Conservation (phyloP, 2,888 invertebrate genomes). For the Neoaliturus tenellus region DNA sequence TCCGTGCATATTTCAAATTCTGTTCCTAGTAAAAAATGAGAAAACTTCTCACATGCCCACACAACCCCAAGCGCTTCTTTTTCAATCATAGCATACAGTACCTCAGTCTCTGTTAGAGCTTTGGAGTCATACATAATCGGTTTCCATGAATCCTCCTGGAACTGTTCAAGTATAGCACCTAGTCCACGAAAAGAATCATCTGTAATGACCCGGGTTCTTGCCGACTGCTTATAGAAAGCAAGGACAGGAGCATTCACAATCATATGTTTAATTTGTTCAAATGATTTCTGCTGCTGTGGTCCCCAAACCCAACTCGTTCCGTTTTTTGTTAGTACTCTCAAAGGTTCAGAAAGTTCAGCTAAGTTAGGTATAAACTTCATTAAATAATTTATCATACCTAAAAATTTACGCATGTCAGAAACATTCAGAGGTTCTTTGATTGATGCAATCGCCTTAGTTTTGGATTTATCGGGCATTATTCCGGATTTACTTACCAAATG, state of each 20-base stretch:
- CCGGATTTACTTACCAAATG: constrained; percentile 7
- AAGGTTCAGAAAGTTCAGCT: constrained; percentile 12
- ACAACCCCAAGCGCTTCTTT: constrained; percentile 70
- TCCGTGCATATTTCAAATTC: constrained; percentile 69
- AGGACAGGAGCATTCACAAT: constrained; percentile 52
- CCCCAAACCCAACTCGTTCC: constrained; percentile 28
- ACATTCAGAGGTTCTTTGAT: constrained; percentile 13
- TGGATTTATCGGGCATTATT: background rate
- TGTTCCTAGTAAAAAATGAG: constrained; percentile 68
- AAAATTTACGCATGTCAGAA: background rate
- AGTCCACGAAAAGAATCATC: constrained; percentile 65
- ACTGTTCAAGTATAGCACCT: constrained; percentile 67
- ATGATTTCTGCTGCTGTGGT: constrained; percentile 3
- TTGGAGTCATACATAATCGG: constrained; percentile 51
- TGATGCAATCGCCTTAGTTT: background rate
- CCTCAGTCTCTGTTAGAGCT: constrained; percentile 53
- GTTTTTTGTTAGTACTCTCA: background rate
- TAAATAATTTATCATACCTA: constrained; percentile 7
- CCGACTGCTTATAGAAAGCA: background rate
- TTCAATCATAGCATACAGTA: constrained; percentile 55
- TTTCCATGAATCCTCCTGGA: constrained; percentile 58
- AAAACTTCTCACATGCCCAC: constrained; percentile 69
- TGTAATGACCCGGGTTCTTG: constrained; percentile 63
- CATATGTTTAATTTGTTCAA: constrained; percentile 53
- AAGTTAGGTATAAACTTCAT: constrained; percentile 13